Evolutionary conservation across 2,113 vertebrate species (phyloP), one percentile per base, ranked within the genome.

Genomic region (Brachionichthys hirsutus): DNA sequence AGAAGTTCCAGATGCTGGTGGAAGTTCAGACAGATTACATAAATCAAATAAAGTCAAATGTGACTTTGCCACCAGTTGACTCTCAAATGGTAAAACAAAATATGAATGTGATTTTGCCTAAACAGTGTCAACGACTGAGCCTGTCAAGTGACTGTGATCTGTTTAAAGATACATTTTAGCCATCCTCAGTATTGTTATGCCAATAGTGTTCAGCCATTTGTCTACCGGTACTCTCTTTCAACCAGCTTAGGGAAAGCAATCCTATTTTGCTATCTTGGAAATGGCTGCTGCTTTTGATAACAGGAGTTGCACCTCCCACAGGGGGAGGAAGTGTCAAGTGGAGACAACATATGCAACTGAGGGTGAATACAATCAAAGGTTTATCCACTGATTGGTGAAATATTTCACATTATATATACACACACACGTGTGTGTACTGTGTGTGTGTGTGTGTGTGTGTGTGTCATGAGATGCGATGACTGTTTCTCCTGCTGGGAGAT

Each of bases 261-360:
- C 60, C 49, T 68, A 43, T 78, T 75, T 60, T 48, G 67, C 66
- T 49, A 19, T 55, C 61, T 76, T 78, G 75, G 69, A 80, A 80
- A 76, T 64, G 58, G 67, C 75, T 80, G 36, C 62, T 48, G 67
- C 63, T 85, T 85, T 82, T 38, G 76, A 75, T 78, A 84, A 87
- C 82, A 85, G 81, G 69, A 71, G 34, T 85, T 85, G 65, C 54
- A 72, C 77, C 78, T 80, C 66, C 72, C 71, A 73, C 78, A 79
- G 73, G 67, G 53, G 72, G 81, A 80, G 87, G 86, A 87, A 82
- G 82, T 88, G 73, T 89, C 88, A 88, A 82, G 78, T 83, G 79
- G 89, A 76, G 87, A 85, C 62, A 88, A 71, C 83, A 83, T 84
- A 83, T 90, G 84, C 16, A 59, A 84, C 78, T 47, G 67, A 62